Evolutionary conservation across 2,113 vertebrate species (phyloP), one percentile per base, ranked within the genome.

Genomic region (Numida meleagris): DNA sequence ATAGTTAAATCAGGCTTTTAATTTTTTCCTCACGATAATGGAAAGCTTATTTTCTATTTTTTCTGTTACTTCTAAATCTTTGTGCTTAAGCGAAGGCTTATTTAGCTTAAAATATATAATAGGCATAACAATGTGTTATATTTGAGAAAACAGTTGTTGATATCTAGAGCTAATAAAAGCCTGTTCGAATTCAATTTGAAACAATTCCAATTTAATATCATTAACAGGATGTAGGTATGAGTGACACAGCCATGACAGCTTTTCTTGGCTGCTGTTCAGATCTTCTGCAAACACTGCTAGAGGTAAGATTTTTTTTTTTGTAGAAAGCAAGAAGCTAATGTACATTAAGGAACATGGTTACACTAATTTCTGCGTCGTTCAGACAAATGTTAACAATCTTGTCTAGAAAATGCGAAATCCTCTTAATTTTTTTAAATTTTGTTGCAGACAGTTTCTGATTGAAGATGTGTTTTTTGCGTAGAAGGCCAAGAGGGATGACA

Each of bases 171-270:
- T 88, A 66, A 72, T 84, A 86, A 78, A 94, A 86, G 24, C 24
- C 66, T 51, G 50, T 58, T 93, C 88, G 36, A 70, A 9, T 88
- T 90, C 42, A 38, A 85, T 15, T 65, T 88, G 76, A 72, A 94
- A 71, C 50, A n/a, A 72, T 67, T 94, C 72, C 48, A 90, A 34
- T 88, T n/a, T 20, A 8, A 2, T 42, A 11, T 73, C 88, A 45
- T 93, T 93, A 88, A 86, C 88, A 99, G 99, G 99, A 99, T 0
- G 98, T 99, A 2, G 99, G 99, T 18, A 99, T 99, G 99, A 98
- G 99, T 25, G 99, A 99, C 92, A 97, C 95, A 9, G 98, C 99
- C 6, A 42, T 98, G 98, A 99, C 98, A 2, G 98, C 97, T 31
- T 99, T 99, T 97, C 98, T 99, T 58, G 98, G 98, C 86, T 98